A percentile compares a stretch with the other conserved stretches of the same genome.
Evolutionary conservation across 2,113 vertebrate species (phyloP).

Genomic region (Pristiophorus japonicus): DNA sequence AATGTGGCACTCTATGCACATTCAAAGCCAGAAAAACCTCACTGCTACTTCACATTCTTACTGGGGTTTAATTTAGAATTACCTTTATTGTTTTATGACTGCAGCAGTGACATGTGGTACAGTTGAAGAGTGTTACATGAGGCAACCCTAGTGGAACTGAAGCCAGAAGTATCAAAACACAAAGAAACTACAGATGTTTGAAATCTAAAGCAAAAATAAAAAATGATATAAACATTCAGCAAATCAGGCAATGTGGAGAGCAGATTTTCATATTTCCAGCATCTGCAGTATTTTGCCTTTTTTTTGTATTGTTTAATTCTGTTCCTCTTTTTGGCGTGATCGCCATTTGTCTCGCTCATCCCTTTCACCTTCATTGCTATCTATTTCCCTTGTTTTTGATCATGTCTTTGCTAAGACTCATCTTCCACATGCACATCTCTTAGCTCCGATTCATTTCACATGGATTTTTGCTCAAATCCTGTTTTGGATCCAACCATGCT

Average conservation of each 20-base stretch:
- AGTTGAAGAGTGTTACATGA: not conserved
- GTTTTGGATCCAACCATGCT: not conserved
- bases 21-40: not conserved
- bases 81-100: not conserved
- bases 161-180: not conserved
- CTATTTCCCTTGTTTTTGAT: not conserved
- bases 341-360: not conserved
- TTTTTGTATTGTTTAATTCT: not conserved
- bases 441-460: not conserved
- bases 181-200: not conserved
- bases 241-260: not conserved
- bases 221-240: not conserved
- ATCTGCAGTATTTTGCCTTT: not conserved
- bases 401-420: not conserved
- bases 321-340: not conserved
- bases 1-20: conserved; percentile 5
- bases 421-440: not conserved
- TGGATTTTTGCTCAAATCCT: not conserved
- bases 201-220: not conserved
- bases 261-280: not conserved
- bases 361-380: not conserved
- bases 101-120: not conserved
- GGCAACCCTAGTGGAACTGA: not conserved
- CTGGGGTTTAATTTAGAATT: not conserved
- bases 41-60: not conserved